Percentiles rank a stretch among this genome's conserved stretches.
Conservation (phyloP, 64 coral and sea anemone genomes). For the Porites lutea region DNA sequence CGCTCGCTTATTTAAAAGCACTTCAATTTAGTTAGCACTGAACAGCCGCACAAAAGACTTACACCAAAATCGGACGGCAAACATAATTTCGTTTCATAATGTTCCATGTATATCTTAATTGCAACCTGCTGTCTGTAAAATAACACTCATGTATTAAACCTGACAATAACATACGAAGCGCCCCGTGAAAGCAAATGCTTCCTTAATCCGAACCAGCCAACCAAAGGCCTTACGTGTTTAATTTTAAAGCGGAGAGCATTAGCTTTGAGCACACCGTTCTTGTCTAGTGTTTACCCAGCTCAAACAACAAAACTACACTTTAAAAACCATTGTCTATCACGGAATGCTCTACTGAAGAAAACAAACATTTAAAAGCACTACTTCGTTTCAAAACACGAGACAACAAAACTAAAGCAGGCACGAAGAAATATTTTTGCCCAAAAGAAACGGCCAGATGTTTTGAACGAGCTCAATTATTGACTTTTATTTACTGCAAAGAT, state of each 20-base stretch:
- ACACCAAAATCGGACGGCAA: not conserved
- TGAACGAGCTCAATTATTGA: not conserved
- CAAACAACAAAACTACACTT: conserved; percentile 46
- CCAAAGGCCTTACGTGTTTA: not conserved
- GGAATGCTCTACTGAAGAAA: conserved; percentile 32
- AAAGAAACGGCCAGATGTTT: conserved; percentile 16
- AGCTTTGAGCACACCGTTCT: not conserved
- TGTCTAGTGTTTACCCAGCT: conserved; percentile 6
- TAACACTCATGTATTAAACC: conserved; percentile 1
- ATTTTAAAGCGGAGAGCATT: not conserved
- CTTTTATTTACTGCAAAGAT: conserved; percentile 22
- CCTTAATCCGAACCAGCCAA: not conserved
- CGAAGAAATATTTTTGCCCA: not conserved
- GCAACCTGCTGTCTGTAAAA: not conserved
- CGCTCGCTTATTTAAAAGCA: not conserved
- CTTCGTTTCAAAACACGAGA: not conserved
- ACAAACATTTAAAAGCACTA: conserved; percentile 29
- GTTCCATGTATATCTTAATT: conserved; percentile 16
- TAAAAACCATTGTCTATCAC: conserved; percentile 52
- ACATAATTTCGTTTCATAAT: not conserved
- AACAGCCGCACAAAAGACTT: not conserved
- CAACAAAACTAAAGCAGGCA: not conserved
- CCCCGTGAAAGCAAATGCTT: not conserved
- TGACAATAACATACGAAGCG: not conserved
- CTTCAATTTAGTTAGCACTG: not conserved